Evolutionary conservation across 2,113 vertebrate species (phyloP).

Genomic region (Brevimyrus niger): DNA sequence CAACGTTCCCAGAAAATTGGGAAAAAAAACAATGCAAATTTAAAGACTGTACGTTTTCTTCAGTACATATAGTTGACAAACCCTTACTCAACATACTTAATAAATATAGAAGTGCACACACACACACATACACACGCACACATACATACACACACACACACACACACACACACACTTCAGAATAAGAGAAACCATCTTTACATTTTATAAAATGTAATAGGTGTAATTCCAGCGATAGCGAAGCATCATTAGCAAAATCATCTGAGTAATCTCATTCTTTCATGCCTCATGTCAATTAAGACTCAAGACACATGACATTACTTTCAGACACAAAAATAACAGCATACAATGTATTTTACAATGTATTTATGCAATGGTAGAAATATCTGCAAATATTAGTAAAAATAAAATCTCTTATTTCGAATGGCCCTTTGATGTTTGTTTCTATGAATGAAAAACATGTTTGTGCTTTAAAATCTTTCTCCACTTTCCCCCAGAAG

Average conservation of each 20-base stretch:
- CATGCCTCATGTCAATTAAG: constrained; percentile 50
- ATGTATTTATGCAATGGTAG: constrained; percentile 12
- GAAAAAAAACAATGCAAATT: constrained; percentile 79
- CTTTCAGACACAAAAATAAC: constrained; percentile 16
- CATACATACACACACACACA: neutral
- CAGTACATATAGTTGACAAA: constrained; percentile 88
- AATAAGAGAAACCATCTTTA: constrained; percentile 31
- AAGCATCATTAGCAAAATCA: constrained; percentile 45
- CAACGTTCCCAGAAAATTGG: constrained; percentile 98
- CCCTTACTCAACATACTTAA: constrained; percentile 73
- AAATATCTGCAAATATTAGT: constrained; percentile 11
- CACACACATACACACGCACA: constrained; percentile 29
- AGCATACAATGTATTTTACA: constrained; percentile 18
- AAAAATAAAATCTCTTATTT: constrained; percentile 21
- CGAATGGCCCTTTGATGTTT: constrained; percentile 13
- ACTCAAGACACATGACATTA: constrained; percentile 38
- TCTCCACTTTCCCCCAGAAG: neutral
- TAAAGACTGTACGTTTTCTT: constrained; percentile 61
- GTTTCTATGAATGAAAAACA: constrained; percentile 16
- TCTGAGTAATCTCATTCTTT: constrained; percentile 34
- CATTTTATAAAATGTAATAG: constrained; percentile 44
- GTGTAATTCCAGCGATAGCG: constrained; percentile 37
- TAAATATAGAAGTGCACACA: constrained; percentile 55
- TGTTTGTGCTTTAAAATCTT: constrained; percentile 17
- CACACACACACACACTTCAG: constrained; percentile 8